Conservation (phyloP, 2,113 vertebrate species). For the Macaca fascicularis region T2T-MFA8v1.1 NC_088388.1:78448501-78449000, state of each 20-base stretch:
- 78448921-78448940: background rate
- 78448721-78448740: background rate
- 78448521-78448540: background rate
- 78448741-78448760: background rate
- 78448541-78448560: background rate
- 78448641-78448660: background rate
- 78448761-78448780: background rate
- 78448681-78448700: background rate
- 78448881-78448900: background rate
- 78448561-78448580: background rate
- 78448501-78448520: background rate
- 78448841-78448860: too few species aligned
- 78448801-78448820: background rate
- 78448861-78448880: too few species aligned
- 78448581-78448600: background rate
- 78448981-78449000: background rate
- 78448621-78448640: background rate
- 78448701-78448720: background rate
- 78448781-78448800: background rate
- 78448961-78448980: background rate
- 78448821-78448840: background rate
- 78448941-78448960: background rate
- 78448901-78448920: background rate
- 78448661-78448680: background rate
- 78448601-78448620: background rate